Base-by-base conservation (phyloP, 1,140 invertebrate species). In the Zophobas atratus region DNA sequence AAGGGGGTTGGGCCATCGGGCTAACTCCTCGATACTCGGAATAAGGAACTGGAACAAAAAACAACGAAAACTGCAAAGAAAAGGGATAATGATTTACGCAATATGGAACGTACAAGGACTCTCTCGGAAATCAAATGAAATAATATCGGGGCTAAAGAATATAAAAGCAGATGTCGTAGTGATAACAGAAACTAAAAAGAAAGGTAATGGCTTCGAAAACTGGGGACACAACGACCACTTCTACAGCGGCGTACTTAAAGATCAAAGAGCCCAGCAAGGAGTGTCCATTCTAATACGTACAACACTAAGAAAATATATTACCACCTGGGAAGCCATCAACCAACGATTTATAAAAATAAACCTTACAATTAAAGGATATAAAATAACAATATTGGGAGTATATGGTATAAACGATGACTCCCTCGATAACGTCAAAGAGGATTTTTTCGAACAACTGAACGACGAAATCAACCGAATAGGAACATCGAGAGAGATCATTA, bases 351-450 rank as follows among this genome's bases (percentile, higher is more conserved):
- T 70, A 67, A 70, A 70, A 51, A 51, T 73, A 20, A 53, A 73
- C 35, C 8, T 73, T 4, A 20, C 8, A 5, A 6, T 73, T 1
- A 6, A 73, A 49, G 48, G 48, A 41, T 43, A 70, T 34, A 74
- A 55, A 74, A 55, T 35, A 6, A 74, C 71, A n/a, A n/a, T 76
- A 35, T n/a, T 67, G 8, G 39, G 63, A 70, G 41, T 76, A 46
- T 76, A 76, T 71, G 75, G 53, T 49, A 46, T 76, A 49, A 76
- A 76, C 36, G 75, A 76, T 6, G 72, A 53, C 72, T 35, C 5
- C 2, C 41, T 75, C 4, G 43, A 2, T 5, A 32, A 33, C 34
- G 8, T 8, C 6, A 75, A 73, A 73, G 70, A 73, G 6, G 53
- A 51, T 5, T 73, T 73, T 34, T 73, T 73, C 41, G 73, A 75